Percentiles rank a stretch among this genome's conserved stretches.
These are phyloP conservation scores for Astreopora myriophthalma DNA, from an alignment of 64 coral and sea anemone species.

Conservation along the genomic window DNA sequence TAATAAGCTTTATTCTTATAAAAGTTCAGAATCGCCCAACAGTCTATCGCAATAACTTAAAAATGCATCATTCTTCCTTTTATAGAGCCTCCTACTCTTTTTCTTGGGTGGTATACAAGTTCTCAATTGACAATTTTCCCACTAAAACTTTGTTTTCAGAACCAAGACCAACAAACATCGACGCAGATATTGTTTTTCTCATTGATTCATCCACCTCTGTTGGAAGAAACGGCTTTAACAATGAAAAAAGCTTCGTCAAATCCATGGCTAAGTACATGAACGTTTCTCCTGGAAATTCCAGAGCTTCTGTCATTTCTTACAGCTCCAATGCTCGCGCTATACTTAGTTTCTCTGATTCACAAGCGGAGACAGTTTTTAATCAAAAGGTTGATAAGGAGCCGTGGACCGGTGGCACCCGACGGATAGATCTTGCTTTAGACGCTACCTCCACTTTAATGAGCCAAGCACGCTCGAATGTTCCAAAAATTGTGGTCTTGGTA, in stretches of 20 bases:
- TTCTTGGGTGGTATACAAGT: neutral
- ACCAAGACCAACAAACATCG: neutral
- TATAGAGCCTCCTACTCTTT: no score
- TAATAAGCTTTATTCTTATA: no score
- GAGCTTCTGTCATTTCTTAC: slow-evolving; percentile 55
- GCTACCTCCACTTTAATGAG: slow-evolving; percentile 33
- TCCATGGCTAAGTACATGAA: slow-evolving; percentile 60
- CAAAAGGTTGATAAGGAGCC: slow-evolving; percentile 28
- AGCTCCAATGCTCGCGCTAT: neutral
- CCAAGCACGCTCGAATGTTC: slow-evolving; percentile 26
- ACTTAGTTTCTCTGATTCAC: slow-evolving; percentile 27
- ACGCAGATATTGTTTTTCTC: slow-evolving; percentile 74
- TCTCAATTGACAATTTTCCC: neutral
- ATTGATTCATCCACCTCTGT: slow-evolving; percentile 67
- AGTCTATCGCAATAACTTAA: no score
- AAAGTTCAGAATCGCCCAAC: no score
- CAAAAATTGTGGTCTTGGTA: slow-evolving; percentile 76
- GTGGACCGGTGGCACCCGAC: slow-evolving; percentile 18
- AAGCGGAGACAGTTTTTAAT: slow-evolving; percentile 27
- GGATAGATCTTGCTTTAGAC: slow-evolving; percentile 67
- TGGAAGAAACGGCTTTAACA: slow-evolving; percentile 8
- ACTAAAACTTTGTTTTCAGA: neutral
- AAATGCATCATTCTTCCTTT: no score
- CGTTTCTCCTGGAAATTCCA: slow-evolving; percentile 48
- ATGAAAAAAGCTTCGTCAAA: slow-evolving; percentile 68